Evolutionary conservation across 64 coral and sea anemone genomes (phyloP).

Genomic region (Montipora cactus): DNA sequence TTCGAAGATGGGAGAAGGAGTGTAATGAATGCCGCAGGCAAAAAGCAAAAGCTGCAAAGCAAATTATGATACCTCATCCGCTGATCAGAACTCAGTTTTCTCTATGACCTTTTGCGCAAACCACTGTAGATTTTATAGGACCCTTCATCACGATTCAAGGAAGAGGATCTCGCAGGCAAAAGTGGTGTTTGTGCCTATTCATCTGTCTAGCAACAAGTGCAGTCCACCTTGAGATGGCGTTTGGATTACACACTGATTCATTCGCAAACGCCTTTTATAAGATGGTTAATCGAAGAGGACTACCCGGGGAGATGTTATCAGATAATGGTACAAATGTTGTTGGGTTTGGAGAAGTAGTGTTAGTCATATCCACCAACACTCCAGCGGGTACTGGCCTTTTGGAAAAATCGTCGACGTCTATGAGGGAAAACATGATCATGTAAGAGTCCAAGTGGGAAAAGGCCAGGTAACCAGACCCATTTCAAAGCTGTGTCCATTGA

Average conservation of each 20-base stretch:
- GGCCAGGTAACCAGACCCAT: not conserved
- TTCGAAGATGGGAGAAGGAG: not conserved
- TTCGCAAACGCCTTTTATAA: slow-evolving; percentile 12
- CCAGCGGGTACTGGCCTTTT: not conserved
- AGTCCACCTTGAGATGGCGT: not conserved
- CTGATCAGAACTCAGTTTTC: not conserved
- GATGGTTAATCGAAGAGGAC: slow-evolving; percentile 3
- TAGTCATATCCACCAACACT: not conserved
- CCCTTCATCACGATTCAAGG: not conserved
- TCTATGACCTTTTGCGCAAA: not conserved
- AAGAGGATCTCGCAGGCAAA: not conserved
- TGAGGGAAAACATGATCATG: not conserved
- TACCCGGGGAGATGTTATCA: slow-evolving; percentile 10
- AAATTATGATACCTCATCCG: not conserved
- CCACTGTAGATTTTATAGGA: not conserved
- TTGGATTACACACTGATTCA: not conserved
- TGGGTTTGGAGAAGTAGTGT: not conserved
- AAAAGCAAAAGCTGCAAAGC: not conserved
- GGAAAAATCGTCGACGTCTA: not conserved
- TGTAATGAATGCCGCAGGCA: not conserved
- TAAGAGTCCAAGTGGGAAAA: not conserved
- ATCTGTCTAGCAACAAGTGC: not conserved
- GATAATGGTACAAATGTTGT: slow-evolving; percentile 22
- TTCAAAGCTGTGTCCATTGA: not conserved
- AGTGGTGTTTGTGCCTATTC: not conserved